Percentiles rank a stretch among this genome's conserved stretches.
Evolutionary conservation across 2,888 invertebrate genomes (phyloP).

Genomic region (Erebia epiphron): DNA sequence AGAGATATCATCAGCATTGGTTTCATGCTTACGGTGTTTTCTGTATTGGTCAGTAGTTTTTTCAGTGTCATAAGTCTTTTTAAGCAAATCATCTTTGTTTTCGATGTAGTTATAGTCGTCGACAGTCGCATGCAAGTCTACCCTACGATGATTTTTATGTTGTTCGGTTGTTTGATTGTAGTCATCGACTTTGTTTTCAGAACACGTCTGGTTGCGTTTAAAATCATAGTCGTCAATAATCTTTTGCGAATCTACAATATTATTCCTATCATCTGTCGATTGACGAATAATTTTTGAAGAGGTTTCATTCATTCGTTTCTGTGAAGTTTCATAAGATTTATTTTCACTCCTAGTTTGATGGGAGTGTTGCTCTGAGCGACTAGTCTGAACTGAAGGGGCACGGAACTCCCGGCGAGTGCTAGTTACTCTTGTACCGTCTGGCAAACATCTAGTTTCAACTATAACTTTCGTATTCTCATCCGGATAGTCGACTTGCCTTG

Average conservation of each 20-base stretch:
- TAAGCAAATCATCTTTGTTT: slow-evolving; percentile 4
- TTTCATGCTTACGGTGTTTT: slow-evolving; percentile 43
- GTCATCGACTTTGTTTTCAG: slow-evolving; percentile 32
- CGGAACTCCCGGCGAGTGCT: slow-evolving; percentile 86
- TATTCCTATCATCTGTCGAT: slow-evolving; percentile 49
- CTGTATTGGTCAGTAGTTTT: background rate
- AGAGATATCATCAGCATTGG: slow-evolving; percentile 47
- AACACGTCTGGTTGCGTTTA: slow-evolving; percentile 37
- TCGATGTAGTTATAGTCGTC: slow-evolving; percentile 1
- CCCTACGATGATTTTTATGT: slow-evolving; percentile 36
- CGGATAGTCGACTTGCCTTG: slow-evolving; percentile 83
- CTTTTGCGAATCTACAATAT: slow-evolving; percentile 68
- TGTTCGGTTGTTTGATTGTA: slow-evolving; percentile 14
- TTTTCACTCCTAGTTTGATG: slow-evolving; percentile 59
- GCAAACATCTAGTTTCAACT: slow-evolving; percentile 85
- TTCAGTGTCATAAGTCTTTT: slow-evolving; percentile 9
- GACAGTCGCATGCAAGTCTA: slow-evolving; percentile 19
- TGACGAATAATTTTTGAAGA: slow-evolving; percentile 55
- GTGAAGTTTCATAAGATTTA: slow-evolving; percentile 54
- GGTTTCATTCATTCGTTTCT: slow-evolving; percentile 54
- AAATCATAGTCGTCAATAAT: slow-evolving; percentile 63
- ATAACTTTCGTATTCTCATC: slow-evolving; percentile 86
- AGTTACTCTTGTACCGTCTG: slow-evolving; percentile 87
- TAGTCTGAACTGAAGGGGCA: slow-evolving; percentile 61
- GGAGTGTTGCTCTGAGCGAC: slow-evolving; percentile 62